A percentile compares a stretch with the other conserved stretches of the same genome.
Evolutionary conservation across 1,140 invertebrate genomes (phyloP).

Genomic region (Orchestia grillus): DNA sequence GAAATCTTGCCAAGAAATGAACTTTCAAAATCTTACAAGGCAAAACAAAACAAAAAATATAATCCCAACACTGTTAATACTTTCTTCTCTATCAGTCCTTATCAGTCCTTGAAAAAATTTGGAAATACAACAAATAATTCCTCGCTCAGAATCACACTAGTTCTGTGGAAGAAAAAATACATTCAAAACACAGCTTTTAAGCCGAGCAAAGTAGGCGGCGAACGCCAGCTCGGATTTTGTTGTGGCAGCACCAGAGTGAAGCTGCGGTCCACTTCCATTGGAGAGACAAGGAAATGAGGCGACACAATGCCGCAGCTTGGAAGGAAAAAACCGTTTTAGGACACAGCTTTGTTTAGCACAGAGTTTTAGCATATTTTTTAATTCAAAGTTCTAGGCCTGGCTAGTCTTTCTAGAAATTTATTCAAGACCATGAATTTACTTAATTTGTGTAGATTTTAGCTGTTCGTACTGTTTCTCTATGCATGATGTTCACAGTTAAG

Average conservation of each 20-base stretch:
- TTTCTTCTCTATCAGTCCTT: too few species aligned
- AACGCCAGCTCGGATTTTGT: neutral
- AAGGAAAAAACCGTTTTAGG: neutral
- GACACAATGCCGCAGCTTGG: neutral
- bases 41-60: neutral
- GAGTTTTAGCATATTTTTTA: too few species aligned
- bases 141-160: too few species aligned
- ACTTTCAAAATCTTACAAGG: neutral
- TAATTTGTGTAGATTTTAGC: neutral
- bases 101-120: too few species aligned
- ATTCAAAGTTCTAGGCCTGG: neutral
- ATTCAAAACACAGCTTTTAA: neutral
- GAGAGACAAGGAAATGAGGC: neutral
- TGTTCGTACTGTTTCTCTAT: too few species aligned
- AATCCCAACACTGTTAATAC: too few species aligned
- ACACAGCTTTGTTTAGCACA: too few species aligned
- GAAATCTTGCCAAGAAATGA: neutral
- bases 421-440: neutral
- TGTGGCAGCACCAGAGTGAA: neutral
- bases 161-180: too few species aligned
- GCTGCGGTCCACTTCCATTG: neutral
- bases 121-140: too few species aligned
- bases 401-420: neutral
- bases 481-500: neutral
- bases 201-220: neutral